A percentile compares a stretch with the other conserved stretches of the same genome.
Evolutionary conservation across 2,888 invertebrate species (phyloP).

Genomic region (Ctena decussata): DNA sequence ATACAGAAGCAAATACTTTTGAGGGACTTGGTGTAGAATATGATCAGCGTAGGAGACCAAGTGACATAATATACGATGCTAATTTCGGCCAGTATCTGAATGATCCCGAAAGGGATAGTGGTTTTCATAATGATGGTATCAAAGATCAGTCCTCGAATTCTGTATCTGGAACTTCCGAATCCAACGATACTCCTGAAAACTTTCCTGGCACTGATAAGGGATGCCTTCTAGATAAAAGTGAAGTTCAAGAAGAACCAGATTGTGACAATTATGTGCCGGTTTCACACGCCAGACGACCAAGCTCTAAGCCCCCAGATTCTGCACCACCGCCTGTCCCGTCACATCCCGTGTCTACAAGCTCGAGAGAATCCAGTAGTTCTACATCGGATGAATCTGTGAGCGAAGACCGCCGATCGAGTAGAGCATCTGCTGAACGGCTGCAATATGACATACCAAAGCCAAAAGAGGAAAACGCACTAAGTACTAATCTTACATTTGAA

Average conservation of each 20-base stretch:
- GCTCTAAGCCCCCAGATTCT: slow-evolving; percentile 44
- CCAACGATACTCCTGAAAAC: too few relatives aligned
- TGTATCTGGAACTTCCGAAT: too few relatives aligned
- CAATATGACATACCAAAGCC: slow-evolving; percentile 63
- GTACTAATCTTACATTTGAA: background rate
- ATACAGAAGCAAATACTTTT: background rate
- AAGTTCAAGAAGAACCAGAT: background rate
- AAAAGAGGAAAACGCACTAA: background rate
- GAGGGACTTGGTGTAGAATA: background rate
- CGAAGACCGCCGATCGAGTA: slow-evolving; percentile 18
- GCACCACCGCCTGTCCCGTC: slow-evolving; percentile 58
- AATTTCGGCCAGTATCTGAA: background rate
- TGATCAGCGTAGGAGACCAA: background rate
- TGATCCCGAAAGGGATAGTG: background rate
- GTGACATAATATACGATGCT: background rate
- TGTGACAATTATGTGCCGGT: slow-evolving; percentile 38
- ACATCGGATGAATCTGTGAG: slow-evolving; percentile 32
- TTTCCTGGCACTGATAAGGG: background rate
- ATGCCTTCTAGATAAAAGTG: background rate
- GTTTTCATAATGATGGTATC: background rate
- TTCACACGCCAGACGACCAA: slow-evolving; percentile 31
- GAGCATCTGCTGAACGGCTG: slow-evolving; percentile 33
- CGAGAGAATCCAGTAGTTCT: slow-evolving; percentile 9
- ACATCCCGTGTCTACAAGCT: background rate
- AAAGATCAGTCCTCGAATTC: background rate